Conservation (phyloP, 2,113 vertebrate species). For the Mustela lutreola region DNA sequence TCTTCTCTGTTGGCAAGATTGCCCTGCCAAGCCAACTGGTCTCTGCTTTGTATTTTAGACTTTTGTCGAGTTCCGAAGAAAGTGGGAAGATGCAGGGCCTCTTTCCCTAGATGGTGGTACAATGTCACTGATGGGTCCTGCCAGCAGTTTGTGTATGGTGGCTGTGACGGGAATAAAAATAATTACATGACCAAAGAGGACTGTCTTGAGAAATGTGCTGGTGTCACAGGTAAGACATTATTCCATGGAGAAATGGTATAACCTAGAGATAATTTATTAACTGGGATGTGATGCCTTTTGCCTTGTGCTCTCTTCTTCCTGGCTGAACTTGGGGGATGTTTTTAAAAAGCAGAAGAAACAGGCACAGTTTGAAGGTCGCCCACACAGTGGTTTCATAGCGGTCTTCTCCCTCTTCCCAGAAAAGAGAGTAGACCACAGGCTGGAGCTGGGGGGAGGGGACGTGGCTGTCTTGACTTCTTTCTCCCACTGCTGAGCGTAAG, state of each 20-base stretch:
- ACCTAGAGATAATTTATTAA: background rate
- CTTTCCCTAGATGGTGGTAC: conserved; percentile 89
- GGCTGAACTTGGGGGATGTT: background rate
- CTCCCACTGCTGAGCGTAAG: background rate
- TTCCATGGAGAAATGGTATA: background rate
- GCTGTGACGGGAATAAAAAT: conserved; percentile 89
- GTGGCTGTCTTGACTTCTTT: background rate
- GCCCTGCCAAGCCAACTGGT: background rate
- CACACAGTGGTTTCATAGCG: background rate
- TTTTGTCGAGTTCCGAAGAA: conserved; percentile 76
- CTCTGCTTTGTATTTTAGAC: conserved; percentile 81
- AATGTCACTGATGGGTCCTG: conserved; percentile 84
- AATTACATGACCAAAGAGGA: conserved; percentile 84
- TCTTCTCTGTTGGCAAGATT: background rate
- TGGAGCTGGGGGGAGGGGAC: background rate
- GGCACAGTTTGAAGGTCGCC: background rate
- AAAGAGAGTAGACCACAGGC: background rate
- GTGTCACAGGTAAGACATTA: conserved; percentile 69
- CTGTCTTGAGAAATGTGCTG: conserved; percentile 85
- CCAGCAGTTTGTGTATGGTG: conserved; percentile 88
- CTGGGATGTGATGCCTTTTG: background rate
- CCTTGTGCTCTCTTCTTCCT: background rate
- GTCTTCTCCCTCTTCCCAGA: background rate
- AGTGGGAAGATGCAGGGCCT: conserved; percentile 88
- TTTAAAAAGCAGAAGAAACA: conserved; percentile 58